Conservation (phyloP, 2,797 vertebrate genomes). For the Trematomus bernacchii region DNA sequence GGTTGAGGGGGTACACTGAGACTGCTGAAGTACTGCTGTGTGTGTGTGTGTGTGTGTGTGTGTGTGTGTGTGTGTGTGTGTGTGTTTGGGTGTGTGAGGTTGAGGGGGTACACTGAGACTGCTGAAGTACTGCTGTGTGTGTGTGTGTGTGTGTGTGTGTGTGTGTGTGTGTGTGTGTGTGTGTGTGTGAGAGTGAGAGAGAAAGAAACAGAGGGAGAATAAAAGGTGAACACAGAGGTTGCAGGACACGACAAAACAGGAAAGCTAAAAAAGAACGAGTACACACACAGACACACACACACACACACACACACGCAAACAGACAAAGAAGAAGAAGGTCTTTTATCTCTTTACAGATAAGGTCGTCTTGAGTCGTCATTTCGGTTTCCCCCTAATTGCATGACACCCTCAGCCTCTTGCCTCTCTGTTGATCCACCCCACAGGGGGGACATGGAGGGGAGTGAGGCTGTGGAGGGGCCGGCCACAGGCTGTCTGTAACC, state of each 20-base stretch:
- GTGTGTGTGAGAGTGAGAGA: not conserved
- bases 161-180: not conserved
- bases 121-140: too few species aligned
- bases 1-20: constrained; percentile 46
- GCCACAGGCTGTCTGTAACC: constrained; percentile 64
- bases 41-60: constrained; percentile 20
- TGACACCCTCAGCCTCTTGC: constrained; percentile 60
- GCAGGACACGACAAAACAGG: constrained; percentile 28
- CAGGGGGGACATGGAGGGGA: constrained; percentile 40
- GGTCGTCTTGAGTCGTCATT: constrained; percentile 39
- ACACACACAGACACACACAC: constrained; percentile 4
- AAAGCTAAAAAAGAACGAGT: constrained; percentile 2
- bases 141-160: constrained; percentile 1
- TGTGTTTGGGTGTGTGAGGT: constrained; percentile 13
- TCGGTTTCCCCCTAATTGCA: constrained; percentile 57
- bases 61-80: constrained; percentile 10
- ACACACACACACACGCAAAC: not conserved
- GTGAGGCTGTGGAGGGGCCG: constrained; percentile 19
- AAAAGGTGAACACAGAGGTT: constrained; percentile 34
- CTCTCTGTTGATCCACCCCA: constrained; percentile 61
- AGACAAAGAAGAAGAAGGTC: constrained; percentile 25
- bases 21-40: constrained; percentile 41
- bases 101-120: too few species aligned
- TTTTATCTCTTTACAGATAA: constrained; percentile 25
- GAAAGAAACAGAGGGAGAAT: constrained; percentile 17